A percentile compares a stretch with the other conserved stretches of the same genome.
Evolutionary conservation across 2,888 invertebrate species (phyloP).

Genomic region (Empis stercorea): DNA sequence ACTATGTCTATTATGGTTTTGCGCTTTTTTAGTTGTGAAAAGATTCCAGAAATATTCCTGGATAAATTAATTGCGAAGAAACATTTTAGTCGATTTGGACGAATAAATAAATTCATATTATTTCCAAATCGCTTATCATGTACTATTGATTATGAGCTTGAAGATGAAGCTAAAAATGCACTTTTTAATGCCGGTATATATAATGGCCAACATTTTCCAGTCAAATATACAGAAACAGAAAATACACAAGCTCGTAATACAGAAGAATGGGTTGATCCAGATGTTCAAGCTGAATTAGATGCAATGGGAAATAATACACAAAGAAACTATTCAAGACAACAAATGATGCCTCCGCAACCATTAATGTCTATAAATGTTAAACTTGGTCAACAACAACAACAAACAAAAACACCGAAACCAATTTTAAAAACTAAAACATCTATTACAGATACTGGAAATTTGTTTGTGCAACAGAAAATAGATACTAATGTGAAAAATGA

Average conservation of each 20-base stretch:
- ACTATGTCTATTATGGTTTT: background rate
- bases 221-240: slow-evolving; percentile 41
- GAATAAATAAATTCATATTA: slow-evolving; percentile 49
- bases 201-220: slow-evolving; percentile 48
- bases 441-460: slow-evolving; percentile 1
- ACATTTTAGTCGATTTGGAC: slow-evolving; percentile 61
- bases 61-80: slow-evolving; percentile 47
- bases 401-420: slow-evolving; percentile 2
- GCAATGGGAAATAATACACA: slow-evolving; percentile 41
- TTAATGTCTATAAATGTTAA: background rate
- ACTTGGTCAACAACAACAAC: background rate
- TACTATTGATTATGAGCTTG: slow-evolving; percentile 53
- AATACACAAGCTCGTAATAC: slow-evolving; percentile 30
- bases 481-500: slow-evolving; percentile 39
- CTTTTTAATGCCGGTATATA: slow-evolving; percentile 46
- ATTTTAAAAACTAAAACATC: slow-evolving; percentile 1
- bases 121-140: slow-evolving; percentile 51
- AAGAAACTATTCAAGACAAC: slow-evolving; percentile 13
- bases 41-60: slow-evolving; percentile 51
- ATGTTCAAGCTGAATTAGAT: slow-evolving; percentile 55
- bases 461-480: slow-evolving; percentile 7
- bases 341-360: background rate
- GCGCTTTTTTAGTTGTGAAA: slow-evolving; percentile 40
- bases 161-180: slow-evolving; percentile 45
- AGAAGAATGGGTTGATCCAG: slow-evolving; percentile 42